Percentiles rank a stretch among this genome's conserved stretches.
These are phyloP conservation scores for Diglossa cyanea DNA, from an alignment of 2,797 vertebrate species.

Conservation along the genomic window DNA sequence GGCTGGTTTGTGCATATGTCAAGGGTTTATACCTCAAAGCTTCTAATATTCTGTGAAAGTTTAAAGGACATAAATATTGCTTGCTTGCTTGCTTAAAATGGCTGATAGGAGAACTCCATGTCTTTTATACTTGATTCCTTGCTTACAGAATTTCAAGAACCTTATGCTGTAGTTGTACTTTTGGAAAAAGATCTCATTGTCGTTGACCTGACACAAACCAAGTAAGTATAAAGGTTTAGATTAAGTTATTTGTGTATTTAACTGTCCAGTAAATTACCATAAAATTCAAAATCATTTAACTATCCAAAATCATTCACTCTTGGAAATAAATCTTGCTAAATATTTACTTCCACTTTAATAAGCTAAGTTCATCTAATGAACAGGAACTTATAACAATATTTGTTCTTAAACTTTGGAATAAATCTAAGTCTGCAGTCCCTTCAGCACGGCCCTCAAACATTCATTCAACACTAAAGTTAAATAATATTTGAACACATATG, in stretches of 20 bases:
- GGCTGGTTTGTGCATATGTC: background rate
- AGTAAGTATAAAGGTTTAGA: constrained; percentile 78
- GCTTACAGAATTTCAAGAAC: constrained; percentile 93
- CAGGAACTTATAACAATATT: background rate
- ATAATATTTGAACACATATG: background rate
- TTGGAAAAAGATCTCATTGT: constrained; percentile 97
- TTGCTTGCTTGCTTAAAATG: background rate
- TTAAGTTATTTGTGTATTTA: background rate
- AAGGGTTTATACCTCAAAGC: background rate
- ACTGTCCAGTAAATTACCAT: background rate
- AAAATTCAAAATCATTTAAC: background rate
- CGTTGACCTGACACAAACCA: constrained; percentile 94
- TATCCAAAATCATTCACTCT: background rate
- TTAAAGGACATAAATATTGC: background rate
- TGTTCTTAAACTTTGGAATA: background rate
- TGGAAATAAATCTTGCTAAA: background rate
- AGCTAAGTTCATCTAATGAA: background rate
- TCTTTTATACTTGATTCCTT: constrained; percentile 11
- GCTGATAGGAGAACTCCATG: background rate
- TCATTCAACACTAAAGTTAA: background rate
- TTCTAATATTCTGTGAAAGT: background rate
- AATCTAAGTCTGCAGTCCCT: background rate
- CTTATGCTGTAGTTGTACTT: constrained; percentile 93
- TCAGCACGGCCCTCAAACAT: background rate
- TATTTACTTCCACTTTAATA: background rate